Percentiles rank a stretch among this genome's conserved stretches.
Evolutionary conservation across 1,140 invertebrate genomes (phyloP).

Genomic region (Drosophila malerkotliana): DNA sequence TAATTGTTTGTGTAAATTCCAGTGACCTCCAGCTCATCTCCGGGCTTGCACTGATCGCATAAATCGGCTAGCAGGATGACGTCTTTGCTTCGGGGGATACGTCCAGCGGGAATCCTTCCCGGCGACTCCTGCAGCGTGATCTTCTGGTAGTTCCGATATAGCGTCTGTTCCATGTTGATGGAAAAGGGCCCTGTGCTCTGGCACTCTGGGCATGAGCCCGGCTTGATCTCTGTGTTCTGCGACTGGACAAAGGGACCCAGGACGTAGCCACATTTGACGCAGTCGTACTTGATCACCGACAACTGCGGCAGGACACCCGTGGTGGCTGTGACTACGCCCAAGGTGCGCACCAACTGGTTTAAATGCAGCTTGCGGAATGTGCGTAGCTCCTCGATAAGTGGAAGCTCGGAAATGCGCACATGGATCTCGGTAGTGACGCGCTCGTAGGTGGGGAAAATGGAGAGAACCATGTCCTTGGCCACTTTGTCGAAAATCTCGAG

Average conservation of each 20-base stretch:
- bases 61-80: slow-evolving; percentile 97
- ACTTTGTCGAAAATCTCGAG: slow-evolving; percentile 97
- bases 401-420: slow-evolving; percentile 97
- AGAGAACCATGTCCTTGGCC: slow-evolving; percentile 96
- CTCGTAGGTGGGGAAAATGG: slow-evolving; percentile 98
- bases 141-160: slow-evolving; percentile 99
- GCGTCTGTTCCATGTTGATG: slow-evolving; percentile 97
- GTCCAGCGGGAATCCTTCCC: slow-evolving; percentile 95
- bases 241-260: slow-evolving; percentile 98
- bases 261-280: slow-evolving; percentile 97
- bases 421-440: slow-evolving; percentile 96
- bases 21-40: slow-evolving; percentile 98
- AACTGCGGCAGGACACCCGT: slow-evolving; percentile 98
- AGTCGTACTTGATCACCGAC: slow-evolving; percentile 98
- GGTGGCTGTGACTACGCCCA: slow-evolving; percentile 97
- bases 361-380: slow-evolving; percentile 98
- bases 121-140: slow-evolving; percentile 99
- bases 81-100: slow-evolving; percentile 99
- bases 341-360: slow-evolving; percentile 96
- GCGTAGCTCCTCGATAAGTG: slow-evolving; percentile 97
- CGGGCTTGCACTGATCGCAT: slow-evolving; percentile 98
- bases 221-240: slow-evolving; percentile 96
- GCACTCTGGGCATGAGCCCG: slow-evolving; percentile 98
- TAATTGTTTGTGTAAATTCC: slow-evolving; percentile 99
- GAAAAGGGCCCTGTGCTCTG: slow-evolving; percentile 98